Evolutionary conservation across 2,113 vertebrate species (phyloP).

Genomic region (Megaceryle maxima): DNA sequence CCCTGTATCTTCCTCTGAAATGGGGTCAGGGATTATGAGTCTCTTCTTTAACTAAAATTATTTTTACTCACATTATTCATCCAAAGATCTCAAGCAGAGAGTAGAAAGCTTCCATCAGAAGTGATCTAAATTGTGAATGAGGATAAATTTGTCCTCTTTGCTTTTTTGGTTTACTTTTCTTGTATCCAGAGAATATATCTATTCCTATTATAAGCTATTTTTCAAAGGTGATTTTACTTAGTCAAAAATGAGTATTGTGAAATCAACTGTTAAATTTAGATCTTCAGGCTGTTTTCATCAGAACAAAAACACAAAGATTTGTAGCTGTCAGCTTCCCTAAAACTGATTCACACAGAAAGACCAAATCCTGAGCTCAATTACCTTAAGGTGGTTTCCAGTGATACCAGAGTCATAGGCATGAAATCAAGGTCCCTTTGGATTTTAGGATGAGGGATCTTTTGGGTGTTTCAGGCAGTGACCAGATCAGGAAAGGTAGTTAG

Average conservation of each 20-base stretch:
- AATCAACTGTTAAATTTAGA: constrained; percentile 64
- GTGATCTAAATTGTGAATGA: neutral
- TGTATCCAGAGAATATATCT: neutral
- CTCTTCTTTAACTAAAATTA: neutral
- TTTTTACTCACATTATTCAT: constrained; percentile 6
- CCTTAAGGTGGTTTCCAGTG: constrained; percentile 5
- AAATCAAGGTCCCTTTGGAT: neutral
- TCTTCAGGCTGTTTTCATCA: constrained; percentile 43
- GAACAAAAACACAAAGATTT: constrained; percentile 50
- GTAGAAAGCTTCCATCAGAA: neutral
- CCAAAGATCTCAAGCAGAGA: neutral
- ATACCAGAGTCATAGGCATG: neutral
- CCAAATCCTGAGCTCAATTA: neutral
- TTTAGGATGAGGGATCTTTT: neutral
- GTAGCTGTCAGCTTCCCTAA: constrained; percentile 38
- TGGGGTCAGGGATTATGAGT: neutral
- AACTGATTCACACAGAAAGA: constrained; percentile 29
- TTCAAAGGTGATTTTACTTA: constrained; percentile 47
- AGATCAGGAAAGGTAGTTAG: neutral
- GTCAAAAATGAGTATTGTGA: constrained; percentile 56
- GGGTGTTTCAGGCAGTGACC: neutral
- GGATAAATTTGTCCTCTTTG: neutral
- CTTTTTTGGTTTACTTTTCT: neutral
- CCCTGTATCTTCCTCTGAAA: neutral
- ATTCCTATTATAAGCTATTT: constrained; percentile 32